Evolutionary conservation across 1,140 invertebrate genomes (phyloP).

Genomic region (Neuroterus valhalla): DNA sequence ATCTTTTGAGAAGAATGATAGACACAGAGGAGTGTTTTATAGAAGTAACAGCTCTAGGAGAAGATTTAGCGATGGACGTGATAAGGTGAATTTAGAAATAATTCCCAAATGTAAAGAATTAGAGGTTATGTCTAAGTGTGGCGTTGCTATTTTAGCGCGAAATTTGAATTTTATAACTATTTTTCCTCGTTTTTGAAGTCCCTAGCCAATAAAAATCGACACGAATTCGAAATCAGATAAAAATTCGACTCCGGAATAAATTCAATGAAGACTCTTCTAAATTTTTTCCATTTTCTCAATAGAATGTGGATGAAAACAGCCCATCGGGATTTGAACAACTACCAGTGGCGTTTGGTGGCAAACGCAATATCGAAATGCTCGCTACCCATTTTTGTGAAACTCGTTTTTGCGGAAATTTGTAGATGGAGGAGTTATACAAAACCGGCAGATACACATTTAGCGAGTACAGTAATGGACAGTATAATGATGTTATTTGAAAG

Average conservation of each 20-base stretch:
- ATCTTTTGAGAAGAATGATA: constrained; percentile 91
- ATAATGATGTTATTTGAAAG: constrained; percentile 98
- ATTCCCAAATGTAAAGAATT: neutral
- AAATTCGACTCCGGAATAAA: constrained; percentile 8
- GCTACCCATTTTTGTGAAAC: constrained; percentile 96
- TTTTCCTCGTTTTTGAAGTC: no score
- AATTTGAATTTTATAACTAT: no score
- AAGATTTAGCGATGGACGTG: constrained; percentile 94
- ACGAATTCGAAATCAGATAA: no score
- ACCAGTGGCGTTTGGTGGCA: constrained; percentile 95
- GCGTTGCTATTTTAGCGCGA: no score
- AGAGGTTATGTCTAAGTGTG: neutral
- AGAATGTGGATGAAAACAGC: constrained; percentile 96
- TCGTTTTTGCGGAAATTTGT: constrained; percentile 97
- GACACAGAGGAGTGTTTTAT: constrained; percentile 93
- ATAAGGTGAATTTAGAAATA: constrained; percentile 79
- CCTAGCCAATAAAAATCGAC: no score
- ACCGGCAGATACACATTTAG: constrained; percentile 92
- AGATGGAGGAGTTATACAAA: constrained; percentile 98
- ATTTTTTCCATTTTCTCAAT: constrained; percentile 41
- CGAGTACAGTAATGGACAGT: constrained; percentile 96
- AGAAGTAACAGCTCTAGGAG: constrained; percentile 92
- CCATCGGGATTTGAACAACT: constrained; percentile 90
- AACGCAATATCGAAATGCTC: constrained; percentile 96
- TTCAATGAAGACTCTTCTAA: constrained; percentile 33